Base-by-base conservation (phyloP, 2,888 invertebrate species). In the Gortyna flavago region DNA sequence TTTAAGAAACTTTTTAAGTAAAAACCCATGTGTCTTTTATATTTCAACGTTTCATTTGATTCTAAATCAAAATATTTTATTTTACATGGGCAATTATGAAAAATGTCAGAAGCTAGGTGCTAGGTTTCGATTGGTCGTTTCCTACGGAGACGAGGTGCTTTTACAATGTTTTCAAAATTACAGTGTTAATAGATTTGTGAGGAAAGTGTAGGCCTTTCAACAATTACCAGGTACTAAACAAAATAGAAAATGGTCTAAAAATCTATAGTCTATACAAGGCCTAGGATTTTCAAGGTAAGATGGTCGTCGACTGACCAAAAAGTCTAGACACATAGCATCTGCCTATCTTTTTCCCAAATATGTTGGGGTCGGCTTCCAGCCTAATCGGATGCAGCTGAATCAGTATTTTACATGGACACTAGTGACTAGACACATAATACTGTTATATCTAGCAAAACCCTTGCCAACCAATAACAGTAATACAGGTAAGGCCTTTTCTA, bases 311-410 rank as follows among this genome's bases (percentile, higher is more conserved):
- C 35, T 71, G 13, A 29, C 18, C 13, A 62, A 57, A 13, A 51
- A 57, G 72, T 57, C 78, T 65, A 72, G 72, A 62, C 29, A 61
- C n/a, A n/a, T n/a, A n/a, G n/a, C n/a, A n/a, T n/a, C n/a, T n/a
- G n/a, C n/a, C n/a, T n/a, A n/a, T n/a, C n/a, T n/a, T n/a, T n/a
- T n/a, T n/a, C n/a, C n/a, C n/a, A n/a, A n/a, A n/a, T n/a, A n/a
- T n/a, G n/a, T n/a, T n/a, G n/a, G n/a, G n/a, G n/a, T n/a, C n/a
- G n/a, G n/a, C n/a, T n/a, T n/a, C n/a, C n/a, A n/a, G n/a, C n/a
- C n/a, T n/a, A n/a, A n/a, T n/a, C n/a, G n/a, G n/a, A n/a, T n/a
- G n/a, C n/a, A n/a, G n/a, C n/a, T n/a, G n/a, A n/a, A n/a, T n/a
- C n/a, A n/a, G n/a, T n/a, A n/a, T n/a, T n/a, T n/a, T n/a, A n/a